Base-by-base conservation (phyloP, 2,797 vertebrate species). In the Brotogeris chrysoptera region DNA sequence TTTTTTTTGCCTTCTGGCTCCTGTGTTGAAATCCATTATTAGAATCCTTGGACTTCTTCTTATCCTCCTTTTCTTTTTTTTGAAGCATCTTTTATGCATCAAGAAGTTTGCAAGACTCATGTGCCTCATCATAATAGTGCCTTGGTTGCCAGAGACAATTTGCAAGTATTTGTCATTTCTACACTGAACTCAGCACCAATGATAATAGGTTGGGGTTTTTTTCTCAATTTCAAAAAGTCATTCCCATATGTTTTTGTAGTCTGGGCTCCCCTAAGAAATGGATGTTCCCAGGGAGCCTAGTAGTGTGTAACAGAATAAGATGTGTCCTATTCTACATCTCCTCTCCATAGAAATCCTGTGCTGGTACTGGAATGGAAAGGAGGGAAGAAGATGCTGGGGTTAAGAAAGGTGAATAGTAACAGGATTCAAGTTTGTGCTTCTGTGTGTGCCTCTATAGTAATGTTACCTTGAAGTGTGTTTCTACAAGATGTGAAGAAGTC, bases 81-180 rank as follows among this genome's bases (percentile, higher is more conserved):
- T 70, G 23, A 92, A 68, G 32, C 32, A 28, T 47, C 83, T 91
- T 92, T 94, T 16, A 50, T 65, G 34, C n/a, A 61, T 83, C 46
- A 65, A 88, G 49, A 50, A 90, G 28, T 53, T 66, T 74, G 34
- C 65, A 74, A 74, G 32, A 38, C 46, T 90, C 17, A 16, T 55
- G 43, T 30, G 92, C 63, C 24, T 86, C 46, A 79, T 84, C 34
- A 20, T 61, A 88, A 71, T 0, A 23, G 41, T 59, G 28, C 32
- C 65, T 88, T 1, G 1, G 10, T 43, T 92, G 38, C 86, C 61
- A 88, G 76, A 82, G 57, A 93, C 32, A 86, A 93, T 78, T 74
- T 74, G 36, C 66, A 94, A 88, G 74, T 92, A 80, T 83, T 92
- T 92, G n/a, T 84, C 34, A 82, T 71, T 86, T 81, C 64, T 80